Conservation (phyloP, 1,140 invertebrate species). For the Aleiodes sp. region DNA sequence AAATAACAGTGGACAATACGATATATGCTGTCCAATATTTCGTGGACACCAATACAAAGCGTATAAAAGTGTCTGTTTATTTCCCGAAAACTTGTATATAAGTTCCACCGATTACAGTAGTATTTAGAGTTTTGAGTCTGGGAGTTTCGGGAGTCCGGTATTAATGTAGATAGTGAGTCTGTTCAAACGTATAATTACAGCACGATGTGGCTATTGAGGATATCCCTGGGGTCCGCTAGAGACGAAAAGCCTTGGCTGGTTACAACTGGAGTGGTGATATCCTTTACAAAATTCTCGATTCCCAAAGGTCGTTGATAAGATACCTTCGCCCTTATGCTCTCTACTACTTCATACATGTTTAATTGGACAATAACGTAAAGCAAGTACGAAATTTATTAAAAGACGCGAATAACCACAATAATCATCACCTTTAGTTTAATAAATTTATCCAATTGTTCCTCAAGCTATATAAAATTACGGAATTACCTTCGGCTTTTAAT, state of each 20-base stretch:
- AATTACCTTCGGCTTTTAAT: no score
- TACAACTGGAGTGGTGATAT: slow-evolving; percentile 27
- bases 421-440: no score
- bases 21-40: neutral
- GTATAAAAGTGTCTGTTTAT: no score
- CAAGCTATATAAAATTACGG: no score
- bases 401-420: neutral
- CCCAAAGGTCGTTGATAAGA: slow-evolving; percentile 49
- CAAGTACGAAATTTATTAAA: no score
- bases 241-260: neutral
- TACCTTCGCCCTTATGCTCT: slow-evolving; percentile 18
- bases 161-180: slow-evolving; percentile 62
- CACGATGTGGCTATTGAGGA: slow-evolving; percentile 58
- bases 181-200: slow-evolving; percentile 65
- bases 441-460: no score
- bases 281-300: slow-evolving; percentile 50
- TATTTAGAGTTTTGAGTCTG: slow-evolving; percentile 44
- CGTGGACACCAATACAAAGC: neutral
- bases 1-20: no score
- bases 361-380: neutral
- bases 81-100: neutral
- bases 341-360: slow-evolving; percentile 35
- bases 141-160: slow-evolving; percentile 55
- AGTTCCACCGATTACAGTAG: neutral
- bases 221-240: slow-evolving; percentile 51